Evolutionary conservation across 2,797 vertebrate species (phyloP).

Genomic region (Gorsachius magnificus): DNA sequence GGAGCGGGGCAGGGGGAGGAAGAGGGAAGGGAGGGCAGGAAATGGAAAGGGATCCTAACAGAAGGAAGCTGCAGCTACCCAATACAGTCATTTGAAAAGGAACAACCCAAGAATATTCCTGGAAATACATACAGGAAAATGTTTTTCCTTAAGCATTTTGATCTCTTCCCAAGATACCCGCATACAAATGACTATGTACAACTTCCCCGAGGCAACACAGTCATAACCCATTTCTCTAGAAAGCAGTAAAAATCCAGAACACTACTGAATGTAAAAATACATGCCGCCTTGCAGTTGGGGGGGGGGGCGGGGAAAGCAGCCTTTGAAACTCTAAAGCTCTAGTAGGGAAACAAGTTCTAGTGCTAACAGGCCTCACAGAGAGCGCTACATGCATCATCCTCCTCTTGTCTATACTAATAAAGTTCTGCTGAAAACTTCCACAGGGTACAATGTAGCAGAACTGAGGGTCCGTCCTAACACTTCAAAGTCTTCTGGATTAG

Average conservation of each 20-base stretch:
- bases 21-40: no score
- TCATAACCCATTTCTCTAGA: neutral
- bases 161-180: neutral
- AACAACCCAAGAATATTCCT: neutral
- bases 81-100: neutral
- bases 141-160: neutral
- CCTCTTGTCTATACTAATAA: neutral
- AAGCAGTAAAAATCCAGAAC: neutral
- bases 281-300: neutral
- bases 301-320: neutral
- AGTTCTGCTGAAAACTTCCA: neutral
- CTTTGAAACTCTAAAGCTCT: neutral
- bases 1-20: rapidly evolving
- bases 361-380: neutral
- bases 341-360: neutral
- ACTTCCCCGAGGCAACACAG: neutral
- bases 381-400: rapidly evolving
- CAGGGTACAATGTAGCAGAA: neutral
- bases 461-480: neutral
- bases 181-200: neutral
- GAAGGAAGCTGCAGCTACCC: neutral
- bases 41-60: neutral
- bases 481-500: neutral
- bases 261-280: neutral
- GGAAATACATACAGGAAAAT: neutral